These are phyloP conservation scores for Acomys russatus DNA, from an alignment of 2,797 vertebrate species.

Conservation along the genomic window DNA sequence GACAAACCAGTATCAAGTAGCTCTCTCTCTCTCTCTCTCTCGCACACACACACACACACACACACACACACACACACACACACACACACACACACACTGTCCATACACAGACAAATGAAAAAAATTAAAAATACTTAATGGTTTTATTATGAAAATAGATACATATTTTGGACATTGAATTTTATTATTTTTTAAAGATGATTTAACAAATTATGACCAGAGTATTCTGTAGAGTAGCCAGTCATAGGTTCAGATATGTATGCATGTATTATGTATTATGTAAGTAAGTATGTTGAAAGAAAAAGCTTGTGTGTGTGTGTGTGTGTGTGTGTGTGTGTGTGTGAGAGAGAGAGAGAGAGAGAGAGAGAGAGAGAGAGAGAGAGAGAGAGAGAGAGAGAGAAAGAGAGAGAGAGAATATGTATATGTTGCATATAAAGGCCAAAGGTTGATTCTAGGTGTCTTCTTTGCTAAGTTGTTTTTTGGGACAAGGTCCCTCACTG, in stretches of 20 bases:
- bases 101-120: not conserved
- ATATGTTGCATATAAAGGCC: not conserved
- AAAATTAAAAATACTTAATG: not conserved
- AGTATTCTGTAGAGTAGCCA: not conserved
- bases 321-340: not conserved
- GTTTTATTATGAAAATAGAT: constrained; percentile 45
- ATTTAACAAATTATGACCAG: not conserved
- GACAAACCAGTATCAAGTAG: too few species aligned
- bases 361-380: too few species aligned
- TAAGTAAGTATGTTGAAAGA: not conserved
- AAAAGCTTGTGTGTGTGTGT: not conserved
- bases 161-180: constrained; percentile 21
- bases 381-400: too few species aligned
- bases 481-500: not conserved
- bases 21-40: too few species aligned
- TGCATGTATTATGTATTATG: not conserved
- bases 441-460: not conserved
- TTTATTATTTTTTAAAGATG: constrained; percentile 36
- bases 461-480: not conserved
- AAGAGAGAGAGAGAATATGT: too few species aligned
- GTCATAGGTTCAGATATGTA: not conserved
- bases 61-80: not conserved
- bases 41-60: not conserved
- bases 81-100: not conserved
- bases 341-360: too few species aligned